phyloP scores from a whole-genome alignment of 2,113 vertebrate genomes.

The Ornithorhynchus anatinus region DNA sequence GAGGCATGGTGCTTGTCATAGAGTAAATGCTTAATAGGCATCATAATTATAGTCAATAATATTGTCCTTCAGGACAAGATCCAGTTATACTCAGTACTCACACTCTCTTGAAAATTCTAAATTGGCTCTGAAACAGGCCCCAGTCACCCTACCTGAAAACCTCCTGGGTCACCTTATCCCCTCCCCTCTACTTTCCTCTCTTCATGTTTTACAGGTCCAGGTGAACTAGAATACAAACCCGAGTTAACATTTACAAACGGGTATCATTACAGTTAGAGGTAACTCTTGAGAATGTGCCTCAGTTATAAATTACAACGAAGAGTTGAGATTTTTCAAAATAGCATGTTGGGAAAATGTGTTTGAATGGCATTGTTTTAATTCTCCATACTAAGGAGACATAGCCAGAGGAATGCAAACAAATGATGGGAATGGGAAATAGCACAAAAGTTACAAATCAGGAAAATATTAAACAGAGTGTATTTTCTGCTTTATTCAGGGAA shows the following conservation, averaged over 20 bases:
- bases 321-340: not conserved
- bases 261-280: not conserved
- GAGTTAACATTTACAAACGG: slow-evolving; percentile 10
- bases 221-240: not conserved
- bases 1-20: too few species aligned
- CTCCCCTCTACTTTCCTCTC: not conserved
- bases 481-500: slow-evolving; percentile 16
- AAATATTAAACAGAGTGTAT: not conserved
- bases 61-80: too few species aligned
- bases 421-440: not conserved
- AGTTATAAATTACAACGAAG: not conserved
- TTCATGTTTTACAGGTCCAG: not conserved
- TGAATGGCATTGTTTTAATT: not conserved
- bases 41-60: too few species aligned
- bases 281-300: not conserved
- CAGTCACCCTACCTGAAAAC: slow-evolving; percentile 14
- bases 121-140: not conserved
- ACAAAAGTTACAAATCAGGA: not conserved
- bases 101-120: too few species aligned
- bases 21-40: too few species aligned
- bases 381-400: not conserved
- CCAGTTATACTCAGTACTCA: too few species aligned
- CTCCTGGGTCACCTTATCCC: slow-evolving; percentile 9
- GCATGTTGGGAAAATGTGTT: not conserved
- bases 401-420: not conserved